These are phyloP conservation scores for Pelvicachromis taeniatus DNA, from an alignment of 2,113 vertebrate genomes.

Conservation along the genomic window DNA sequence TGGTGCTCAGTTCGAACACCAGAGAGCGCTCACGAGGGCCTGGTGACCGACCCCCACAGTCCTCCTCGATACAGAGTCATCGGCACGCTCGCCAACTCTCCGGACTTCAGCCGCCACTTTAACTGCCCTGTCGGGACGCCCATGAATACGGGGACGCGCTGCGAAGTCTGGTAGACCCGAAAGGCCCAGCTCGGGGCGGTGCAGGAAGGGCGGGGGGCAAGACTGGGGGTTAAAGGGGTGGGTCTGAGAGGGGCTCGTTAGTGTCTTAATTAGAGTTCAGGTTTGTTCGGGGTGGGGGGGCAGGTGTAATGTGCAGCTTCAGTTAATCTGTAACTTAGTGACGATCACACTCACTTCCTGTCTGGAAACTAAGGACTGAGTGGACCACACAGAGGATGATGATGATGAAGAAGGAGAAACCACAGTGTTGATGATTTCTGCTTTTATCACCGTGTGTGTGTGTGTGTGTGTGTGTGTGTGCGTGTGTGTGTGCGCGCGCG, in stretches of 20 bases:
- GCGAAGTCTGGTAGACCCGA: conserved; percentile 89
- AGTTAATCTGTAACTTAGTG: background rate
- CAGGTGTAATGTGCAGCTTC: conserved; percentile 1
- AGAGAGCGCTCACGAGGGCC: conserved; percentile 94
- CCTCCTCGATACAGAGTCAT: conserved; percentile 91
- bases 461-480: background rate
- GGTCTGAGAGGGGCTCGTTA: background rate
- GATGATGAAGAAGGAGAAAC: background rate
- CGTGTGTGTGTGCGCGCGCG: background rate
- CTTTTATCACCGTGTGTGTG: background rate
- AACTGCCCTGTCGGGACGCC: conserved; percentile 82
- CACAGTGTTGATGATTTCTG: conserved; percentile 6
- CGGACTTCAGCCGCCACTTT: conserved; percentile 90
- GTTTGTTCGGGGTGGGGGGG: background rate
- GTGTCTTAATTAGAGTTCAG: conserved; percentile 12
- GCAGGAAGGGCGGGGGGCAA: background rate
- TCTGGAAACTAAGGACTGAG: background rate
- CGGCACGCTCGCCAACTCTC: conserved; percentile 95
- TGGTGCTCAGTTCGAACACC: conserved; percentile 96
- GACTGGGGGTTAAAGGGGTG: background rate
- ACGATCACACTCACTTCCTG: conserved; percentile 27
- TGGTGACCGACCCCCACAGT: conserved; percentile 95
- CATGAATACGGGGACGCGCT: conserved; percentile 92
- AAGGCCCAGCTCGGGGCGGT: background rate
- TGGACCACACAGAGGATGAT: conserved; percentile 1